Conservation (phyloP, 92 coral and sea anemone species). For the Anthopleura xanthogrammica region DNA sequence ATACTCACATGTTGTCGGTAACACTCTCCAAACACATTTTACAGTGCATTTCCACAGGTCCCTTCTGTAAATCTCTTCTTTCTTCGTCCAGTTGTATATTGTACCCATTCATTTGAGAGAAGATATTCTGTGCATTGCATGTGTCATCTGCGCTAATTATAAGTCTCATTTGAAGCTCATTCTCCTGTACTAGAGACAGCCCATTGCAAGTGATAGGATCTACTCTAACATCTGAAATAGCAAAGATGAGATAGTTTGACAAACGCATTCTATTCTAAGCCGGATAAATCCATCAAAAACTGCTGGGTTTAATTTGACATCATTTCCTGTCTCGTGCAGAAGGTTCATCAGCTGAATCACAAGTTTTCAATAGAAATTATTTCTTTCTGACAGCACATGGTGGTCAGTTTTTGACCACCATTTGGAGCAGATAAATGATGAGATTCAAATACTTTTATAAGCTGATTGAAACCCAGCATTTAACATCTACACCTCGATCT, state of each 20-base stretch:
- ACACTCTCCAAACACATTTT: constrained; percentile 47
- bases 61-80: constrained; percentile 23
- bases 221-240: constrained; percentile 31
- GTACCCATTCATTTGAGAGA: background rate
- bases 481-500: background rate
- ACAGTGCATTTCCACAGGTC: constrained; percentile 37
- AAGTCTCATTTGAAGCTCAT: constrained; percentile 62
- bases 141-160: constrained; percentile 19
- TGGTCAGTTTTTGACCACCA: too few relatives aligned
- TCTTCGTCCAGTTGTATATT: constrained; percentile 30
- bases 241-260: background rate
- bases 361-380: too few relatives aligned
- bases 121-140: background rate
- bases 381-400: too few relatives aligned
- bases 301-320: too few relatives aligned
- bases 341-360: too few relatives aligned
- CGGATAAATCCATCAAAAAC: too few relatives aligned
- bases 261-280: background rate
- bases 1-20: constrained; percentile 18
- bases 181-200: constrained; percentile 33
- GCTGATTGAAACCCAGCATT: background rate
- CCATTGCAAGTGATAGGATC: constrained; percentile 55
- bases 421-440: too few relatives aligned
- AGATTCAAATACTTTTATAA: too few relatives aligned
- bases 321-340: too few relatives aligned